These are phyloP conservation scores for Poeciliopsis paucimaculata DNA, from an alignment of 2,797 vertebrate species.

Conservation along the genomic window DNA sequence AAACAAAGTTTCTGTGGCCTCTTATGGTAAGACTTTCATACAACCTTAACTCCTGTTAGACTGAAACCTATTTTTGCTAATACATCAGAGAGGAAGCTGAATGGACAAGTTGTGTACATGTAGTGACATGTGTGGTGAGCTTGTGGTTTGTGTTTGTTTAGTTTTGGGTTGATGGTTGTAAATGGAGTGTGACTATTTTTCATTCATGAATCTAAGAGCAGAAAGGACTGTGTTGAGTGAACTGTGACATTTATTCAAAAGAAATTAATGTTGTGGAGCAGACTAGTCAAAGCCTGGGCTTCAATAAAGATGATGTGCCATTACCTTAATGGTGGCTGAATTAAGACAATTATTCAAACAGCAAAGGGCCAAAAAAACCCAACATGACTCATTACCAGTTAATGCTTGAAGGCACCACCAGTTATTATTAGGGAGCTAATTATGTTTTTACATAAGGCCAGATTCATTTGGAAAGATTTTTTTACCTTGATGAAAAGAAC, in stretches of 20 bases:
- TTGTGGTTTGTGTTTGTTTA: slow-evolving; percentile 55
- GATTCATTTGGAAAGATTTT: background rate
- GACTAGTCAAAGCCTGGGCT: background rate
- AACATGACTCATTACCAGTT: background rate
- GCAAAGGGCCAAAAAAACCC: background rate
- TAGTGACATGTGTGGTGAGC: background rate
- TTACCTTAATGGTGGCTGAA: background rate
- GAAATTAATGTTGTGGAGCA: background rate
- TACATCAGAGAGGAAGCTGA: slow-evolving; percentile 15
- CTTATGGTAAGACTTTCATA: slow-evolving; percentile 30
- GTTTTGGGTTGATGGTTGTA: slow-evolving; percentile 44
- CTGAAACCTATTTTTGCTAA: slow-evolving; percentile 34
- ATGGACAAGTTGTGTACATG: slow-evolving; percentile 7
- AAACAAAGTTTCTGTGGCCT: slow-evolving; percentile 23
- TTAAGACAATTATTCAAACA: background rate
- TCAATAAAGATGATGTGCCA: background rate
- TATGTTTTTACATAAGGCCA: background rate
- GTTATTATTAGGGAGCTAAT: background rate
- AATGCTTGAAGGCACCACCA: background rate
- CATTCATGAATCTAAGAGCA: slow-evolving; percentile 2
- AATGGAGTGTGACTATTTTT: slow-evolving; percentile 56
- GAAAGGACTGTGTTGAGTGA: background rate
- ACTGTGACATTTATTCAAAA: background rate
- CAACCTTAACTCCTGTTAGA: slow-evolving; percentile 26
- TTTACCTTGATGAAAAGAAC: background rate